phyloP scores from a whole-genome alignment of 2,113 vertebrate genomes.

The Bufo gargarizans region DNA sequence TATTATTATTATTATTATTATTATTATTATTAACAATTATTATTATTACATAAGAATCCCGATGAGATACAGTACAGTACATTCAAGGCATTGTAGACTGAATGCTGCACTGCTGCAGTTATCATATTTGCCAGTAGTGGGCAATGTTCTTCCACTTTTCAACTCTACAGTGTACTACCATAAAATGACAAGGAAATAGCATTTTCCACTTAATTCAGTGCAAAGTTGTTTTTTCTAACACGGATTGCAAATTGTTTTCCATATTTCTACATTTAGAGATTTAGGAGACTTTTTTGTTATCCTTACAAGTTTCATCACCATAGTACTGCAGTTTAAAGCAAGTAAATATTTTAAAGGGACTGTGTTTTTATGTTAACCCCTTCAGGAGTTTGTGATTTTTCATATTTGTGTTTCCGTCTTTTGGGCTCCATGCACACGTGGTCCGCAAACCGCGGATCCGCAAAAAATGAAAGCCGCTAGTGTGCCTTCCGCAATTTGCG shows the following conservation, averaged over 20 bases:
- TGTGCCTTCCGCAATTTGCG: no score
- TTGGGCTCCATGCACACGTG: no score
- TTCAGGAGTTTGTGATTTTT: no score
- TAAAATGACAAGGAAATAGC: neutral
- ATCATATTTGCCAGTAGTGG: conserved; percentile 78
- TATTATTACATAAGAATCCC: neutral
- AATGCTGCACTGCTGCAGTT: conserved; percentile 67
- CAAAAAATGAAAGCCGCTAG: no score
- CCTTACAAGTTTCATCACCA: neutral
- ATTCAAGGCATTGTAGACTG: neutral
- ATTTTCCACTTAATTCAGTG: neutral
- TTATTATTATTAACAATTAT: no score
- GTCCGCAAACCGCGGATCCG: no score
- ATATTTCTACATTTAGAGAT: neutral
- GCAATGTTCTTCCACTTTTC: conserved; percentile 79
- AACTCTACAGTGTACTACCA: neutral
- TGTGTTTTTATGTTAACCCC: no score
- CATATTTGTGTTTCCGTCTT: no score
- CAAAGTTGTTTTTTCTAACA: neutral
- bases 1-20: no score
- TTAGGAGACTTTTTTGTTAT: neutral
- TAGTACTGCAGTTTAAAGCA: neutral
- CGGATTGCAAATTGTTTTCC: neutral
- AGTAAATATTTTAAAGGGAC: neutral
- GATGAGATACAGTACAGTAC: neutral